Percentiles rank a stretch among this genome's conserved stretches.
Conservation (phyloP, 2,113 vertebrate species). For the Sylvia atricapilla region DNA sequence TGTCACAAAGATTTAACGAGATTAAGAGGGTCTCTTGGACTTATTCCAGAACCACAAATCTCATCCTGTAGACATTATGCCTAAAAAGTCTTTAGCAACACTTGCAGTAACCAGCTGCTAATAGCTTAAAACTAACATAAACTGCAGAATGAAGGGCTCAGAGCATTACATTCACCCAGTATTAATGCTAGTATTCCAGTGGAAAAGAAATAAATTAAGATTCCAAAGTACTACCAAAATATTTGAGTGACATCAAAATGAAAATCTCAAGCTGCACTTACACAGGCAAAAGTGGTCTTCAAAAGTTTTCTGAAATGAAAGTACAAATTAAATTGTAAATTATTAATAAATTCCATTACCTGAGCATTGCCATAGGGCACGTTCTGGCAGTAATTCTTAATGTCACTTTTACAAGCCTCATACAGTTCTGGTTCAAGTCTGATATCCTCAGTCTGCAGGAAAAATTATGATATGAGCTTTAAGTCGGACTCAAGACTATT, state of each 20-base stretch:
- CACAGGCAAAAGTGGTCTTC: neutral
- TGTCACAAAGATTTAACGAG: neutral
- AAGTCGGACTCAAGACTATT: neutral
- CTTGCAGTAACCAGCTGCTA: neutral
- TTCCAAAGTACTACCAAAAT: neutral
- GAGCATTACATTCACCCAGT: neutral
- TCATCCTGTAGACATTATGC: neutral
- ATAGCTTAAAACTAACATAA: neutral
- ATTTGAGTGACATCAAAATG: neutral
- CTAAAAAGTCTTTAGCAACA: neutral
- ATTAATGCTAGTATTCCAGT: neutral
- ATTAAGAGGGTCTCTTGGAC: neutral
- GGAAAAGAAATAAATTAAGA: neutral
- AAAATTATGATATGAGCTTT: neutral
- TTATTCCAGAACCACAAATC: neutral
- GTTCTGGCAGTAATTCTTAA: constrained; percentile 84
- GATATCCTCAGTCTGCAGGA: constrained; percentile 89
- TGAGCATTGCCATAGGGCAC: constrained; percentile 93
- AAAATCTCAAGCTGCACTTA: neutral
- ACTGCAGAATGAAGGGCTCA: neutral
- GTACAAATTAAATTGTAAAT: constrained; percentile 4
- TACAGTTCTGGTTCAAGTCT: constrained; percentile 93
- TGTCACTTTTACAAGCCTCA: constrained; percentile 90
- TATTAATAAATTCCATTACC: constrained; percentile 71
- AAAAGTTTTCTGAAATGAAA: neutral